A percentile compares a stretch with the other conserved stretches of the same genome.
phyloP scores from a whole-genome alignment of 37 sponge, comb jelly and placozoan genomes.

The Beroe forskalii region DNA sequence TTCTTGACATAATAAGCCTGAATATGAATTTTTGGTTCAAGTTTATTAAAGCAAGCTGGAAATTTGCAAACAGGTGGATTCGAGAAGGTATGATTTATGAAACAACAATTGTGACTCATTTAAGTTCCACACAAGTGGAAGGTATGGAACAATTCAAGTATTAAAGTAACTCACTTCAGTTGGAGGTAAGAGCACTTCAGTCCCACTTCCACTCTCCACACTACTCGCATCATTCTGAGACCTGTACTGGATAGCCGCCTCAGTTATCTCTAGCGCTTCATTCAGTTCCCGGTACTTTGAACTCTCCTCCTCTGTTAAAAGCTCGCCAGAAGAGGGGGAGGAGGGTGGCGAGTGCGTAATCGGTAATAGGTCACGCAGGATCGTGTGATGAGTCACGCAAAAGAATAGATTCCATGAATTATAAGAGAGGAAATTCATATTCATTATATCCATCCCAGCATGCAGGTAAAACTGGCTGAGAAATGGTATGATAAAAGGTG shows the following conservation, averaged over 20 bases:
- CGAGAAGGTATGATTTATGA: too few species aligned
- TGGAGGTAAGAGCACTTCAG: neutral
- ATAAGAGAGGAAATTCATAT: neutral
- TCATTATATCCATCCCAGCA: neutral
- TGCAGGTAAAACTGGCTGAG: neutral
- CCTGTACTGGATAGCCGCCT: slow-evolving; percentile 30
- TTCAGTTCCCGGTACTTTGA: slow-evolving; percentile 21
- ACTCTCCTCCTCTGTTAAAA: slow-evolving; percentile 5
- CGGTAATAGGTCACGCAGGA: too few species aligned
- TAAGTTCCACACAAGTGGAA: too few species aligned
- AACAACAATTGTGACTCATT: too few species aligned
- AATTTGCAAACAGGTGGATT: too few species aligned
- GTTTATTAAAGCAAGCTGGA: too few species aligned
- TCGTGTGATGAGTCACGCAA: too few species aligned
- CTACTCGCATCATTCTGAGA: neutral
- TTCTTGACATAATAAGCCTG: too few species aligned
- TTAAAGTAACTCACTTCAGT: neutral
- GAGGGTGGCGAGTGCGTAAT: too few species aligned
- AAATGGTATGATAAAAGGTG: neutral
- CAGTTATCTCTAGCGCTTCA: slow-evolving; percentile 36
- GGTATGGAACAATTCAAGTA: too few species aligned
- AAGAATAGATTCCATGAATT: too few species aligned
- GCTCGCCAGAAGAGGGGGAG: neutral
- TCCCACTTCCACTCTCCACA: neutral
- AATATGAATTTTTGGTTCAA: too few species aligned